phyloP scores from a whole-genome alignment of 2,888 invertebrate species.

The Caenorhabditis sulstoni region DNA sequence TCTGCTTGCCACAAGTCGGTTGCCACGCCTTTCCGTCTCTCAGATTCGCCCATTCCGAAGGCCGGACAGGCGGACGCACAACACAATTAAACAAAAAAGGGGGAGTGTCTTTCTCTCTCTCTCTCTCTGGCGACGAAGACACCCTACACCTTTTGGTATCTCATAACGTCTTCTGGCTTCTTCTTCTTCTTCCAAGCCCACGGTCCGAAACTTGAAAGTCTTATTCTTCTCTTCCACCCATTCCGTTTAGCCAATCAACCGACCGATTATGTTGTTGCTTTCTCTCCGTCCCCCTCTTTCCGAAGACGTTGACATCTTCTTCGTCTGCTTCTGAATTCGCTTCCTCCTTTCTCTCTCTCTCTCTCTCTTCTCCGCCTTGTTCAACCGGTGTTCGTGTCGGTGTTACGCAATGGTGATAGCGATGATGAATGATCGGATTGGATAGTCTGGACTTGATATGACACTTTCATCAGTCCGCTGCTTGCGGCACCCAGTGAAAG shows the following conservation, averaged over 20 bases:
- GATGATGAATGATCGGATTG: not conserved
- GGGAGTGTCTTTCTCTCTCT: not conserved
- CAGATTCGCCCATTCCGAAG: constrained; percentile 3
- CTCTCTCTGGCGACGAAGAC: not conserved
- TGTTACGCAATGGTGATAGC: constrained; percentile 43
- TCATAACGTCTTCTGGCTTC: constrained; percentile 16
- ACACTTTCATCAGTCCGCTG: constrained; percentile 14
- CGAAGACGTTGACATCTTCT: not conserved
- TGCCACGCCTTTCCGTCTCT: constrained; percentile 33
- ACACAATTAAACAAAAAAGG: constrained; percentile 33
- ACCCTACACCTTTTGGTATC: constrained; percentile 15
- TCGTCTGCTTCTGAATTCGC: not conserved
- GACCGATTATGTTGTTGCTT: constrained; percentile 50
- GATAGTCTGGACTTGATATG: constrained; percentile 40
- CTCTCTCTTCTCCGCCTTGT: no score
- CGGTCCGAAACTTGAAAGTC: constrained; percentile 38
- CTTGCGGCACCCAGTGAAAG: constrained; percentile 10
- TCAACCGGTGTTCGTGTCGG: constrained; percentile 52
- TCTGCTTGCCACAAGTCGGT: constrained; percentile 1
- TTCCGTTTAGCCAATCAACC: constrained; percentile 57
- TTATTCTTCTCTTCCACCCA: not conserved
- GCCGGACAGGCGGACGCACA: constrained; percentile 12
- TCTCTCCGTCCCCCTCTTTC: constrained; percentile 5
- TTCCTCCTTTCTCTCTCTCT: no score
- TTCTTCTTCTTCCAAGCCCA: not conserved